A percentile compares a stretch with the other conserved stretches of the same genome.
Evolutionary conservation across 2,888 invertebrate species (phyloP).

Genomic region (Sialis fuliginosa): DNA sequence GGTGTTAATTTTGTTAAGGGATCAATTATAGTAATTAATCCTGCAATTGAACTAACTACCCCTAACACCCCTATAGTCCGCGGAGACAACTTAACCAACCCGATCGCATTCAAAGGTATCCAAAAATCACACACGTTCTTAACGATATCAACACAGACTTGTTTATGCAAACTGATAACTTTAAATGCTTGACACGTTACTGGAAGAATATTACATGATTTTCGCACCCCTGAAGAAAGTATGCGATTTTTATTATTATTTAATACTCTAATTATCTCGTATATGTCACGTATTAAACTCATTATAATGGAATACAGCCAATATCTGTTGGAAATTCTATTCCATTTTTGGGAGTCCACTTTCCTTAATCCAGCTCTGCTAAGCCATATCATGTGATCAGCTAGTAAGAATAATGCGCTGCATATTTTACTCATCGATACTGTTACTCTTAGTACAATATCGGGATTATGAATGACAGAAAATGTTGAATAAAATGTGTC

Average conservation of each 20-base stretch:
- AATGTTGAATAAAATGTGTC: conserved; percentile 64
- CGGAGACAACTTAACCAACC: conserved; percentile 59
- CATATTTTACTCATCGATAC: conserved; percentile 64
- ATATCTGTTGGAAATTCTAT: conserved; percentile 53
- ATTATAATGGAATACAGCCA: conserved; percentile 72
- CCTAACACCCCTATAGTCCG: conserved; percentile 64
- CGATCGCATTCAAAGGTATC: conserved; percentile 67
- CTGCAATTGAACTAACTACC: conserved; percentile 63
- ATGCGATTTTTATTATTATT: conserved; percentile 26
- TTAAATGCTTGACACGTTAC: conserved; percentile 13
- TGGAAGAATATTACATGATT: conserved; percentile 13
- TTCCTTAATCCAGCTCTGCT: conserved; percentile 49
- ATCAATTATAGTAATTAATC: conserved; percentile 55
- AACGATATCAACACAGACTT: conserved; percentile 61
- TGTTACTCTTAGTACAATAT: conserved; percentile 48
- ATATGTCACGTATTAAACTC: conserved; percentile 66
- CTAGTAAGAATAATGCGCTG: conserved; percentile 59
- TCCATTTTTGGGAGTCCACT: conserved; percentile 62
- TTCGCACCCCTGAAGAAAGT: conserved; percentile 12
- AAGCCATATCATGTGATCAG: conserved; percentile 79
- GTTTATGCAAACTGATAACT: conserved; percentile 30
- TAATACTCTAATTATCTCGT: conserved; percentile 54
- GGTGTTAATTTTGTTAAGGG: conserved; percentile 63
- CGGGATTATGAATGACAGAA: conserved; percentile 51
- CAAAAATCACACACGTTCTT: conserved; percentile 79